Base-by-base conservation (phyloP, 2,113 vertebrate species). In the Psephotus haematonotus region DNA sequence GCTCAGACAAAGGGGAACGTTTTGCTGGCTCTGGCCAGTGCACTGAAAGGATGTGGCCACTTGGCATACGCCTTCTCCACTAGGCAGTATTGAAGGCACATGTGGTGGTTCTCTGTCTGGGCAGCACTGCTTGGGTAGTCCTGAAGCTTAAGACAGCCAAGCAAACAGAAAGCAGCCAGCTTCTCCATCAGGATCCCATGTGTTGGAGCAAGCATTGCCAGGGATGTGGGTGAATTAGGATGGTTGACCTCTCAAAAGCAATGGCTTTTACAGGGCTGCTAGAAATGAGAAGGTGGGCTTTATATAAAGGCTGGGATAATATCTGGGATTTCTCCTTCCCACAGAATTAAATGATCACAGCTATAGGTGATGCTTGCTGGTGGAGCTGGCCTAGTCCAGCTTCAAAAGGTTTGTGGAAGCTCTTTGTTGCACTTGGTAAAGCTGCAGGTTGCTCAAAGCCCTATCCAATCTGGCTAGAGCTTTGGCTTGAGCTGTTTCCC, bases 11-110 rank as follows among this genome's bases (percentile, higher is more conserved):
- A 22, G 25, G 46, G 13, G 19, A 46, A 25, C 0, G 6, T 53
- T 35, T 29, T 17, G 35, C 33, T 25, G 37, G 35, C 27, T 64
- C 25, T 25, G 62, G 37, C 25, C 0, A 2, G 13, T 20, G 46
- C n/a, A 3, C 18, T 1, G 3, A 3, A n/a, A 43, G n/a, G 44
- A 78, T 0, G 1, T 3, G 11, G 24, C 20, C 4, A 3, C 49
- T 23, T 22, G 43, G 72, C 23, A 29, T 6, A 2, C 25, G 46
- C 22, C 28, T n/a, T 41, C 27, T 47, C 9, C 8, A 31, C 31
- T 35, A 44, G 84, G 59, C 28, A 55, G 43, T 4, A 2, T 1
- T 16, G 52, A 43, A 31, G 16, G 75, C 31, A 67, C 29, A 80
- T 27, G 63, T 1, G 10, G 64, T 29, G 65, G 82, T 23, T 82